A percentile compares a stretch with the other conserved stretches of the same genome.
These are phyloP conservation scores for Rhingia campestris DNA, from an alignment of 2,888 invertebrate species.

Conservation along the genomic window DNA sequence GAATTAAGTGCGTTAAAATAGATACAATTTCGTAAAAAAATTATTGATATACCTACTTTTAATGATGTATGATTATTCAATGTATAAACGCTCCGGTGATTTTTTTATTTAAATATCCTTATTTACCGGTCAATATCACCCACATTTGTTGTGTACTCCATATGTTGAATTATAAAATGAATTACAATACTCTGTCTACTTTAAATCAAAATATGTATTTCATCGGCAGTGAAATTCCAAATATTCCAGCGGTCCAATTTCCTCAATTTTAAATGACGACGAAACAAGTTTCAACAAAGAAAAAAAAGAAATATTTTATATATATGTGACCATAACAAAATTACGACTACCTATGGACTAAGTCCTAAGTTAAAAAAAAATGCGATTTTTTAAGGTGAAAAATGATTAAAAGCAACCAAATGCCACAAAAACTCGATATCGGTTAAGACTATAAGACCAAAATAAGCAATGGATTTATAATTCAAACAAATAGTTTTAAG, in stretches of 20 bases:
- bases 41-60: slow-evolving; percentile 21
- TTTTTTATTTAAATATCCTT: slow-evolving; percentile 12
- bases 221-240: slow-evolving; percentile 18
- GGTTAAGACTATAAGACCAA: slow-evolving; percentile 19
- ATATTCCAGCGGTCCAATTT: slow-evolving; percentile 39
- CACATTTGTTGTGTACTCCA: neutral
- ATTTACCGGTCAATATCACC: slow-evolving; percentile 15
- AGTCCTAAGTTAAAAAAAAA: slow-evolving; percentile 2
- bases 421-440: slow-evolving; percentile 37
- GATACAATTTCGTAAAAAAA: slow-evolving; percentile 3
- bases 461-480: slow-evolving; percentile 12
- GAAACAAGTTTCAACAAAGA: slow-evolving; percentile 32
- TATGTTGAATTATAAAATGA: slow-evolving; percentile 2
- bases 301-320: slow-evolving; percentile 39
- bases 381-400: neutral
- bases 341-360: slow-evolving; percentile 12
- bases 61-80: slow-evolving; percentile 7
- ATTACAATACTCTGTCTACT: slow-evolving; percentile 1
- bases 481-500: neutral
- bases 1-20: slow-evolving; percentile 6
- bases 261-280: slow-evolving; percentile 44
- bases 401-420: neutral
- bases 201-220: slow-evolving; percentile 13
- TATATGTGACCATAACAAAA: slow-evolving; percentile 16
- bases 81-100: neutral